Evolutionary conservation across 2,888 invertebrate genomes (phyloP).

Genomic region (Platycheirus rosarum): DNA sequence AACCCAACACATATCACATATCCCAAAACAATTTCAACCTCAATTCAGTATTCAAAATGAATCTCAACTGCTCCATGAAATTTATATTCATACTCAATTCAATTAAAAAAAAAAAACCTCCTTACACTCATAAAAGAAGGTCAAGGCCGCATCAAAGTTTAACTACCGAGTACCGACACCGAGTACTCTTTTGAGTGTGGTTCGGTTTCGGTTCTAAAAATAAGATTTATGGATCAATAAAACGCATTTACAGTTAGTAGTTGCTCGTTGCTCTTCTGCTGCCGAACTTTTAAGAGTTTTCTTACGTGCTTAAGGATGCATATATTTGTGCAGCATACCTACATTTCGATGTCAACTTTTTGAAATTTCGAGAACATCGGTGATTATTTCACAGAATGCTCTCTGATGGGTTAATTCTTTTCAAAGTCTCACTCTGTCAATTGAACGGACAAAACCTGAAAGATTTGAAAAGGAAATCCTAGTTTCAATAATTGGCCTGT

Average conservation of each 20-base stretch:
- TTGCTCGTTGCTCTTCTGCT: too few relatives aligned
- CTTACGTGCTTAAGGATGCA: constrained; percentile 47
- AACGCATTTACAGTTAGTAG: neutral
- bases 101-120: constrained; percentile 16
- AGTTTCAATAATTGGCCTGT: constrained; percentile 45
- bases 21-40: constrained; percentile 34
- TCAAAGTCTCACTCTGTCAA: neutral
- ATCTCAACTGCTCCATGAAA: constrained; percentile 21
- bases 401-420: neutral
- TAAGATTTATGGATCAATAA: constrained; percentile 58
- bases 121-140: constrained; percentile 37
- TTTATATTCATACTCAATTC: constrained; percentile 39
- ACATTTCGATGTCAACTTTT: constrained; percentile 54
- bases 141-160: constrained; percentile 45
- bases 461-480: constrained; percentile 28
- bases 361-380: constrained; percentile 39
- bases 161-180: constrained; percentile 1
- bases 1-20: neutral
- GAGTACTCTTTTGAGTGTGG: constrained; percentile 12
- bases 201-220: constrained; percentile 38
- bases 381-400: constrained; percentile 8
- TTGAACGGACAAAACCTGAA: neutral
- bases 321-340: neutral
- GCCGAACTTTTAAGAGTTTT: neutral
- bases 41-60: constrained; percentile 28